phyloP scores from a whole-genome alignment of 2,888 invertebrate species.

The Melitaea athalia region DNA sequence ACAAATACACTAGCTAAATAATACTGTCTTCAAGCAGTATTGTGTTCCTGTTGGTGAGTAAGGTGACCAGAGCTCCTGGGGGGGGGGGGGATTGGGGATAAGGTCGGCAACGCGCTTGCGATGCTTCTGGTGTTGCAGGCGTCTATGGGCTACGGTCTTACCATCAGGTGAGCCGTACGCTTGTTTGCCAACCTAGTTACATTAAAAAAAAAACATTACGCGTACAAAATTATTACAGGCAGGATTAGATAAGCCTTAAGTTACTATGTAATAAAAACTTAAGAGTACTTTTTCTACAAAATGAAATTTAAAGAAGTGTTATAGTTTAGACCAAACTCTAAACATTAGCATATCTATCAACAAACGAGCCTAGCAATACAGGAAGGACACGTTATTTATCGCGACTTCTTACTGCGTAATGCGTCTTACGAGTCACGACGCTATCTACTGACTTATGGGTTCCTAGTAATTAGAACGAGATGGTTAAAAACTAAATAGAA shows the following conservation, averaged over 20 bases:
- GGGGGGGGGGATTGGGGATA: too few relatives aligned
- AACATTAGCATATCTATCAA: slow-evolving; percentile 23
- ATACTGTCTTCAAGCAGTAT: too few relatives aligned
- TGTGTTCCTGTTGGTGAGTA: too few relatives aligned
- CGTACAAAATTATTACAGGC: too few relatives aligned
- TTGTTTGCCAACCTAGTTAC: too few relatives aligned
- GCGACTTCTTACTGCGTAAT: slow-evolving; percentile 29
- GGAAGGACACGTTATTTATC: slow-evolving; percentile 33
- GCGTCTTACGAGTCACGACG: slow-evolving; percentile 26
- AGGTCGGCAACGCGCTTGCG: too few relatives aligned
- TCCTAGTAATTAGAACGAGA: slow-evolving; percentile 46
- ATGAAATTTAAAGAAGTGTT: background rate
- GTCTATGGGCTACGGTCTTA: too few relatives aligned
- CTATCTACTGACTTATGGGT: slow-evolving; percentile 38
- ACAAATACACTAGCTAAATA: too few relatives aligned
- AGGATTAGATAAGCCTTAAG: background rate
- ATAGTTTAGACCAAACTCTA: slow-evolving; percentile 14
- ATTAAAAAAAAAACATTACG: too few relatives aligned
- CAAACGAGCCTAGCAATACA: slow-evolving; percentile 18
- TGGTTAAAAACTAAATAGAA: slow-evolving; percentile 43
- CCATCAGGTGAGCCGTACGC: too few relatives aligned
- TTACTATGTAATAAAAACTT: background rate
- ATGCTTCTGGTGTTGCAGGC: too few relatives aligned
- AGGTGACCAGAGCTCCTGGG: too few relatives aligned
- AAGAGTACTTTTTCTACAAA: background rate